Percentiles rank a stretch among this genome's conserved stretches.
phyloP scores from a whole-genome alignment of 2,888 invertebrate species.

The Ophion obscuratus region DNA sequence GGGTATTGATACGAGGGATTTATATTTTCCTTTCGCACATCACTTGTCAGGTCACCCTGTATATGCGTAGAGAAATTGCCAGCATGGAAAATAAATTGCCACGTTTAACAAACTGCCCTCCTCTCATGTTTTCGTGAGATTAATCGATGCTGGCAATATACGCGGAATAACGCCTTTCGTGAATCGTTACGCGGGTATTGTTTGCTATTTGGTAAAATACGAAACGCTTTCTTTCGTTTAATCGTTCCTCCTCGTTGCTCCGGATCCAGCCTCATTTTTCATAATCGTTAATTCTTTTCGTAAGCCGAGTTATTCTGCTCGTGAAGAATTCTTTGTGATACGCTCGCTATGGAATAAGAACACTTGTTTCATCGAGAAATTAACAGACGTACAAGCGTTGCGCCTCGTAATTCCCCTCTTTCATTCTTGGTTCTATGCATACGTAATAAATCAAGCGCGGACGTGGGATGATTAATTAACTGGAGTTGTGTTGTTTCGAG shows the following conservation, averaged over 20 bases:
- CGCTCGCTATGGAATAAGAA: constrained; percentile 4
- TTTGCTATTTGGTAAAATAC: constrained; percentile 17
- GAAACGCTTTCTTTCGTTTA: constrained; percentile 6
- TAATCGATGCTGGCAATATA: constrained; percentile 29
- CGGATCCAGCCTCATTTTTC: constrained; percentile 16
- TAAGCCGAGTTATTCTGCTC: not conserved
- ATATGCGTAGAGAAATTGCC: not conserved
- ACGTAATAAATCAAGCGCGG: constrained; percentile 34
- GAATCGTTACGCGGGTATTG: constrained; percentile 20
- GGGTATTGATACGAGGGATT: not conserved
- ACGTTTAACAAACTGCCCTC: constrained; percentile 14
- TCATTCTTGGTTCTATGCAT: constrained; percentile 23
- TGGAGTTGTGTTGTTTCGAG: constrained; percentile 7
- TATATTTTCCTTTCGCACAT: not conserved
- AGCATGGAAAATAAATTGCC: constrained; percentile 34
- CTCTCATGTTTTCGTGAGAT: constrained; percentile 15
- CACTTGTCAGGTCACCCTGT: not conserved
- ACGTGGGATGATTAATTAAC: constrained; percentile 40
- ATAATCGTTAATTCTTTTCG: constrained; percentile 26
- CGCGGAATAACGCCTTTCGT: constrained; percentile 1
- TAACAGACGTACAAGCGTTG: constrained; percentile 35
- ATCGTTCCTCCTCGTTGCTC: not conserved
- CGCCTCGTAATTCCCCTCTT: constrained; percentile 16
- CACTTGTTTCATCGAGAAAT: constrained; percentile 45
- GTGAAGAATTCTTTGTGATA: not conserved